Base-by-base conservation (phyloP, 2,888 invertebrate genomes). In the Ophion slaviceki region DNA sequence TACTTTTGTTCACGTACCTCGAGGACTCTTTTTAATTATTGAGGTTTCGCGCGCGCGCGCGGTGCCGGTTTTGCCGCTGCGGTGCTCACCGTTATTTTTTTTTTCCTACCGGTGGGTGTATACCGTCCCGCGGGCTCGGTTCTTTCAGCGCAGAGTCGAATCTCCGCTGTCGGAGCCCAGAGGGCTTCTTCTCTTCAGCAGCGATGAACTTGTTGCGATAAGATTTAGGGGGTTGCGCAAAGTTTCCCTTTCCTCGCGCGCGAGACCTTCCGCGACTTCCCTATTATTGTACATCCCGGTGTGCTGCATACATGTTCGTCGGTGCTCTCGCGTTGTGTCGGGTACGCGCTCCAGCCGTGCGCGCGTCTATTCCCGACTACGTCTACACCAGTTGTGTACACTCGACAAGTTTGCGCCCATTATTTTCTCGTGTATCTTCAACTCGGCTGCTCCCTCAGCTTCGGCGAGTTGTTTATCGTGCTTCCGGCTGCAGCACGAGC, bases 161-260 rank as follows among this genome's bases (percentile, higher is more conserved):
- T 36, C 64, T 36, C 36, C 36, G 0, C 36, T 6, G 24, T 66
- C 64, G 3, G 24, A 8, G 17, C 40, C 62, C 11, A 45, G 47
- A 61, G 47, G 14, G 47, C 14, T 47, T 47, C 68, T 64, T 45
- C 85, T 80, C 77, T 82, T 82, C 74, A 85, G 82, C 74, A 85
- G 82, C 85, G 82, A 82, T 82, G 82, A 85, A 82, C 80, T 77
- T 81, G 77, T 86, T 85, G 87, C 86, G 82, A 86, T 79, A 85
- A 85, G 76, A 86, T 86, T 85, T 82, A 81, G 70, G 81, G 79
- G 82, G 74, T 87, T 85, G 87, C 86, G 82, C 85, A 79, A 85
- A 85, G 84, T 84, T 86, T 79, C 77, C 70, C 47, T 75, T 71
- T 47, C 61, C 71, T 4, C 17, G 4, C 45, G 4, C 32, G 61